phyloP scores from a whole-genome alignment of 2,797 vertebrate species.

The Onychomys leucogaster region DNA sequence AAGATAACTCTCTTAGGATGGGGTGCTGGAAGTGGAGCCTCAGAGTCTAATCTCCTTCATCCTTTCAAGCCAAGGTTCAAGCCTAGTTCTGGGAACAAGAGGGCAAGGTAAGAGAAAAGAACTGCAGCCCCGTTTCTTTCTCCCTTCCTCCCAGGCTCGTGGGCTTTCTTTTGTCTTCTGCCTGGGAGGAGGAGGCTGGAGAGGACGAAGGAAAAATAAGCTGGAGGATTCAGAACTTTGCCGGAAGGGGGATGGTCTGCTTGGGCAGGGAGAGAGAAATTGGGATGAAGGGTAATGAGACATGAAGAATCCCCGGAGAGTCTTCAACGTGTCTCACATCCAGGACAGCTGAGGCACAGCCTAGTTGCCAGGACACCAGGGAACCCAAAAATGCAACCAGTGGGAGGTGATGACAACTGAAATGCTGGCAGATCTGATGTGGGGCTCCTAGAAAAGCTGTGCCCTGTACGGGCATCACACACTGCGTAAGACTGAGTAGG shows the following conservation, averaged over 20 bases:
- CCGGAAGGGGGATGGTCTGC: background rate
- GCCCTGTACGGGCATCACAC: background rate
- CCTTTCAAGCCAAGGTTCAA: slow-evolving; percentile 8
- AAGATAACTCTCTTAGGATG: slow-evolving; percentile 30
- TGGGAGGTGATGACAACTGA: slow-evolving; percentile 62
- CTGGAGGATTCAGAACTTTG: background rate
- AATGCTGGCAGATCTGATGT: slow-evolving; percentile 26
- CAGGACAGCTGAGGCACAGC: slow-evolving; percentile 38
- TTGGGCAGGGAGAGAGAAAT: background rate
- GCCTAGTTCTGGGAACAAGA: background rate
- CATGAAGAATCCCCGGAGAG: slow-evolving; percentile 35
- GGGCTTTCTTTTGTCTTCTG: background rate
- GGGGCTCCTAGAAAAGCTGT: background rate
- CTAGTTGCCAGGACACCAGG: slow-evolving; percentile 62
- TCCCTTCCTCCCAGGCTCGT: background rate
- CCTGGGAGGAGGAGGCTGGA: background rate
- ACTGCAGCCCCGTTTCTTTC: background rate
- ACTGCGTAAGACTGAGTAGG: background rate
- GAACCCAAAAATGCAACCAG: slow-evolving; percentile 62
- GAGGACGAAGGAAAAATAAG: background rate
- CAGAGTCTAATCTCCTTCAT: slow-evolving; percentile 29
- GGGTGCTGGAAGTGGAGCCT: background rate
- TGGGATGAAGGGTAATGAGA: slow-evolving; percentile 34
- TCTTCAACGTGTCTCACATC: slow-evolving; percentile 39
- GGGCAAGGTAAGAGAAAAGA: background rate